Percentiles rank a stretch among this genome's conserved stretches.
Evolutionary conservation across 2,888 invertebrate genomes (phyloP).

Genomic region (Lycophotia porphyrea): DNA sequence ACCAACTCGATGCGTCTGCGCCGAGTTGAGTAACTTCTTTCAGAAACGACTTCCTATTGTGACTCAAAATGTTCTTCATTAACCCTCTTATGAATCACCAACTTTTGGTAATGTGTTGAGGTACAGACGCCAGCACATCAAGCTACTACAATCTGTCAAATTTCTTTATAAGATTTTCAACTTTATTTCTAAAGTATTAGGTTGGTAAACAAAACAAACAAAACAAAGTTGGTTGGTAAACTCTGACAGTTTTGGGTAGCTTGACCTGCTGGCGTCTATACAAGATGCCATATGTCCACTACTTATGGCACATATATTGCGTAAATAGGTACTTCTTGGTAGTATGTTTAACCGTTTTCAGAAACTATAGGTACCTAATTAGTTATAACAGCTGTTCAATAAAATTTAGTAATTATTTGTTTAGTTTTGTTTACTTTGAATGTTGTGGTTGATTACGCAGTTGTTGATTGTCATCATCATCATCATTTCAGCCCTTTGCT

Average conservation of each 20-base stretch:
- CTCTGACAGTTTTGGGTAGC: too few species aligned
- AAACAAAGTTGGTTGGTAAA: too few species aligned
- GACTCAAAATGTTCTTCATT: constrained; percentile 57
- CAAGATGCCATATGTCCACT: constrained; percentile 19
- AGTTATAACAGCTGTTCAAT: constrained; percentile 24
- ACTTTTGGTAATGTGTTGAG: constrained; percentile 27
- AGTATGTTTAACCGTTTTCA: constrained; percentile 21
- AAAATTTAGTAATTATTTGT: constrained; percentile 6
- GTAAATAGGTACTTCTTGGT: constrained; percentile 17
- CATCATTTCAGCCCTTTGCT: too few species aligned
- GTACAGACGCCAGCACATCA: not conserved
- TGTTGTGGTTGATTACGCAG: constrained; percentile 8
- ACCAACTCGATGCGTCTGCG: constrained; percentile 44
- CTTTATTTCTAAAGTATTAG: too few species aligned
- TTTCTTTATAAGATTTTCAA: too few species aligned
- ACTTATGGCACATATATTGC: constrained; percentile 24
- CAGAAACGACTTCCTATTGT: constrained; percentile 60
- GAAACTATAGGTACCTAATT: constrained; percentile 1
- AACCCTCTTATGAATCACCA: constrained; percentile 51
- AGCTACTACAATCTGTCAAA: too few species aligned
- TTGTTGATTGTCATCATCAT: too few species aligned
- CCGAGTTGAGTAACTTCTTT: constrained; percentile 53
- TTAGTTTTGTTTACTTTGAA: not conserved
- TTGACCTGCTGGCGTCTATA: too few species aligned
- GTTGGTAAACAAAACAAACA: too few species aligned